Percentiles rank a stretch among this genome's conserved stretches.
These are phyloP conservation scores for Aspidiotus rigidus DNA, from an alignment of 2,888 invertebrate species.

Conservation along the genomic window DNA sequence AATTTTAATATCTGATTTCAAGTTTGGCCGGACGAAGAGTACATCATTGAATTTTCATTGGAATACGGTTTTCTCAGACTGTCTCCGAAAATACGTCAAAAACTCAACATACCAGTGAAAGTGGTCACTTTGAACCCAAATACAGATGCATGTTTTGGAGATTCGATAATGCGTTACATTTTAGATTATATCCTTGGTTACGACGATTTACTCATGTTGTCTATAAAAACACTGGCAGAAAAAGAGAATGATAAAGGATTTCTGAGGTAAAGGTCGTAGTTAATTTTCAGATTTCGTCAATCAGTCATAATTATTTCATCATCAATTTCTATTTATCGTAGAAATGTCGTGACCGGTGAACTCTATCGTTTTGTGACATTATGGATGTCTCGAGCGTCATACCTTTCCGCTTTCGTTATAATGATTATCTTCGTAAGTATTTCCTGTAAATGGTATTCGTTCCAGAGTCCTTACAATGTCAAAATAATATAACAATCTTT, in stretches of 20 bases:
- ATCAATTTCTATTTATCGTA: slow-evolving; percentile 44
- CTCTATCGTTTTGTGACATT: slow-evolving; percentile 96
- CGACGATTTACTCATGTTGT: slow-evolving; percentile 93
- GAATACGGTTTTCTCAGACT: slow-evolving; percentile 93
- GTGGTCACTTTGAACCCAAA: slow-evolving; percentile 79
- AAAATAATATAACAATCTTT: background rate
- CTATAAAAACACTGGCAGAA: slow-evolving; percentile 88
- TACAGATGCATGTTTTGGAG: slow-evolving; percentile 87
- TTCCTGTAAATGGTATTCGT: background rate
- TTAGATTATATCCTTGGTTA: slow-evolving; percentile 91
- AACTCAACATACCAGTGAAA: slow-evolving; percentile 83
- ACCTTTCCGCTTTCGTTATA: slow-evolving; percentile 89
- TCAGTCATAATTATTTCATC: background rate
- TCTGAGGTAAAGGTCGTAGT: slow-evolving; percentile 52
- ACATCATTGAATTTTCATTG: slow-evolving; percentile 93
- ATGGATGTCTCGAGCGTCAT: slow-evolving; percentile 91
- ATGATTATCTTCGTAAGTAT: slow-evolving; percentile 97
- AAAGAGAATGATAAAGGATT: slow-evolving; percentile 94
- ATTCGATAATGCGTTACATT: slow-evolving; percentile 77
- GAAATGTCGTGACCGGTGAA: slow-evolving; percentile 95
- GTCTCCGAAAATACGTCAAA: slow-evolving; percentile 73
- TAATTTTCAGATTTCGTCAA: background rate
- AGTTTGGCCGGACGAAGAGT: slow-evolving; percentile 67
- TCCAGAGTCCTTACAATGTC: background rate
- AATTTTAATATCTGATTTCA: slow-evolving; percentile 42